phyloP scores from a whole-genome alignment of 2,113 vertebrate genomes.

The Anser cygnoides region DNA sequence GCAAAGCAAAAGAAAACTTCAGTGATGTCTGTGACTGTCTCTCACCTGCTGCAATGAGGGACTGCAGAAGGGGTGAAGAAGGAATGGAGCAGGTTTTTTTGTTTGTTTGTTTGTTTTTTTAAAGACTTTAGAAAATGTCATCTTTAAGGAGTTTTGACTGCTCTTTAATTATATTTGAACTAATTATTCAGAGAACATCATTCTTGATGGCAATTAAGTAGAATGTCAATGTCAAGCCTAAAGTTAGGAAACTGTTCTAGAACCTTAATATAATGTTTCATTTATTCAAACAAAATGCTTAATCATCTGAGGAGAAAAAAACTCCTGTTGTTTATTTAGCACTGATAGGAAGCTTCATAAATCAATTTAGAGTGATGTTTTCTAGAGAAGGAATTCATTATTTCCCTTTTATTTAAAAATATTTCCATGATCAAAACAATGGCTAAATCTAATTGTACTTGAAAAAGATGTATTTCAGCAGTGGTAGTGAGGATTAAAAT shows the following conservation, averaged over 20 bases:
- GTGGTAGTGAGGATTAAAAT: slow-evolving; percentile 7
- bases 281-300: slow-evolving; percentile 18
- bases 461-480: background rate
- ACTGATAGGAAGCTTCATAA: background rate
- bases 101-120: too few relatives aligned
- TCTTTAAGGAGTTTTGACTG: background rate
- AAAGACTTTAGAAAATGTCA: background rate
- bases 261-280: background rate
- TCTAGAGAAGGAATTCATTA: background rate
- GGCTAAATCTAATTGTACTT: background rate
- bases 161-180: background rate
- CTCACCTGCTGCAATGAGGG: background rate
- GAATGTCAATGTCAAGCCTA: background rate
- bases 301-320: slow-evolving; percentile 27
- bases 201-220: background rate
- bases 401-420: slow-evolving; percentile 37
- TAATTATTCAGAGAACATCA: background rate
- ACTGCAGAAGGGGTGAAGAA: background rate
- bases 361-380: background rate
- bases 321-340: background rate
- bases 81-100: background rate
- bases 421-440: slow-evolving; percentile 32
- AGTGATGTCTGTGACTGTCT: background rate
- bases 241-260: background rate
- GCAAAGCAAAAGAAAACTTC: background rate